Evolutionary conservation across 2,797 vertebrate species (phyloP).

Genomic region (Sebastes ruberrimus): DNA sequence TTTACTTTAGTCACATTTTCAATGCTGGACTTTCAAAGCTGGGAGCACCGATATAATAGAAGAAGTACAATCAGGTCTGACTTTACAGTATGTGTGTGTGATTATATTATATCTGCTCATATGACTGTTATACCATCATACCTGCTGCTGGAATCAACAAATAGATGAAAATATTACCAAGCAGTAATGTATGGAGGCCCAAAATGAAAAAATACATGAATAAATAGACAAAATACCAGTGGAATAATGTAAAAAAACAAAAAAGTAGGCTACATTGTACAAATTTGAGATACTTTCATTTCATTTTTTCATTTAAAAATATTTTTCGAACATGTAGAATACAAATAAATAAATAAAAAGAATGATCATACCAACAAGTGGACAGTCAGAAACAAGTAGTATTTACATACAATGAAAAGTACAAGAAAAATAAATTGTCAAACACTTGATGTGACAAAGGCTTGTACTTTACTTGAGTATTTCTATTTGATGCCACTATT

Average conservation of each 20-base stretch:
- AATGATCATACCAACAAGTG: too few relatives aligned
- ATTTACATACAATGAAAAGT: too few relatives aligned
- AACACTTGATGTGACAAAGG: too few relatives aligned
- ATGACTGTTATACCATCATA: background rate
- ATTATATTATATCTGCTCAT: background rate
- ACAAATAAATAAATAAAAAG: too few relatives aligned
- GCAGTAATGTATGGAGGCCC: background rate
- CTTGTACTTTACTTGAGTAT: background rate
- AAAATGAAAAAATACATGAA: background rate
- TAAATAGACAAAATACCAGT: background rate
- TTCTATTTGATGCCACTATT: background rate
- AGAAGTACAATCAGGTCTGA: background rate
- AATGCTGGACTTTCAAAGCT: background rate
- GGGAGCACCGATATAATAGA: background rate
- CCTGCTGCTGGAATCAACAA: background rate
- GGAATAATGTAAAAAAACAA: background rate
- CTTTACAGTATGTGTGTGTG: background rate
- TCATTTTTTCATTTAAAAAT: too few relatives aligned
- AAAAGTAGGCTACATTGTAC: background rate
- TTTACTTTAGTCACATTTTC: background rate
- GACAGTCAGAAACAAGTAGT: too few relatives aligned
- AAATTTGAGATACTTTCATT: background rate
- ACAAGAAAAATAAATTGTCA: too few relatives aligned
- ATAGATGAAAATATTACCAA: background rate
- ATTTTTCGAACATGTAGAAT: too few relatives aligned